A percentile compares a stretch with the other conserved stretches of the same genome.
Evolutionary conservation across 2,113 vertebrate genomes (phyloP).

Genomic region (Gorilla gorilla): DNA sequence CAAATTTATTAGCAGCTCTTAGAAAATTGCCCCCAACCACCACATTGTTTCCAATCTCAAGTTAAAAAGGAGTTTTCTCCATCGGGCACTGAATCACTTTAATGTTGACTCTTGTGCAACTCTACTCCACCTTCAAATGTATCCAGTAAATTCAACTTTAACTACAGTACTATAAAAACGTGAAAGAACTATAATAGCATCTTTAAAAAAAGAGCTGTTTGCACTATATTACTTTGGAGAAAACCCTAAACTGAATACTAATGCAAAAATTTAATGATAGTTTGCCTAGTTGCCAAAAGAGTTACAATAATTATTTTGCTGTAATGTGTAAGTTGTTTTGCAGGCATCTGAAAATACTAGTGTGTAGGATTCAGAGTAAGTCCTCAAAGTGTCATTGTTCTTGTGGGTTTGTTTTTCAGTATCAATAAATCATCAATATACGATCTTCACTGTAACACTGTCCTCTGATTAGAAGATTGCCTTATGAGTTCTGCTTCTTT

Average conservation of each 20-base stretch:
- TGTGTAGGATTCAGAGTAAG: constrained; percentile 66
- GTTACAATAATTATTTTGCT: constrained; percentile 80
- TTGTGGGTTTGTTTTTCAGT: background rate
- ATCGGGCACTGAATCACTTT: constrained; percentile 81
- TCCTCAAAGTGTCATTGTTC: constrained; percentile 40
- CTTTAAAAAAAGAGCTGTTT: constrained; percentile 82
- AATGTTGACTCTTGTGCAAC: constrained; percentile 78
- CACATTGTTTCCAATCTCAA: constrained; percentile 79
- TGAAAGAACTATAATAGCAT: constrained; percentile 81
- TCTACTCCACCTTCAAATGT: constrained; percentile 80
- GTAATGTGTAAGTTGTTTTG: constrained; percentile 74
- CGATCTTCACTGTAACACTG: background rate
- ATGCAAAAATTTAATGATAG: constrained; percentile 82
- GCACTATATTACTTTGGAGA: constrained; percentile 78
- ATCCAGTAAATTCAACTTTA: constrained; percentile 86
- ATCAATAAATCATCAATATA: constrained; percentile 48
- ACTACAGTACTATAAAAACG: constrained; percentile 84
- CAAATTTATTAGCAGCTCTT: constrained; percentile 78
- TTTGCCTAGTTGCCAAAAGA: constrained; percentile 78
- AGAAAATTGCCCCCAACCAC: constrained; percentile 75
- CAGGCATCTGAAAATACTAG: constrained; percentile 68
- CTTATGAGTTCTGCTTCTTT: background rate
- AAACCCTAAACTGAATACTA: constrained; percentile 82
- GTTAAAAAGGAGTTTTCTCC: constrained; percentile 81
- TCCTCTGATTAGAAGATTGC: background rate